Conservation (phyloP, 2,113 vertebrate genomes). For the Brienomyrus brachyistius region DNA sequence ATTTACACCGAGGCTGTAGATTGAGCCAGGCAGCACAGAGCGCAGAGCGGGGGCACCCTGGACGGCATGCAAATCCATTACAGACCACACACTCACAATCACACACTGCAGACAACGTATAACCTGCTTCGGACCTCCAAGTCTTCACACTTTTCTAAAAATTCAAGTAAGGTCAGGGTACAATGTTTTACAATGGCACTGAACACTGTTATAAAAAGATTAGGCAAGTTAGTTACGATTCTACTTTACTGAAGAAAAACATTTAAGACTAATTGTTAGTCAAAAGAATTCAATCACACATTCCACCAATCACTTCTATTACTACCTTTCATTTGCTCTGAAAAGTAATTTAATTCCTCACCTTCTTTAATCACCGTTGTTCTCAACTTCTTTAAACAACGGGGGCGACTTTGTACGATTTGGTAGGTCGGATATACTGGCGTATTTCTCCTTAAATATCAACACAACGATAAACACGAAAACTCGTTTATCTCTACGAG, state of each 20-base stretch:
- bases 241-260: not conserved
- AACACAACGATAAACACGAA: not conserved
- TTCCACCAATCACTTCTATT: not conserved
- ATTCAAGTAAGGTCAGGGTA: not conserved
- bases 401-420: not conserved
- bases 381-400: not conserved
- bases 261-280: not conserved
- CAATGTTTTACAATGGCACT: not conserved
- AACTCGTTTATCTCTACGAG: not conserved
- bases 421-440: not conserved
- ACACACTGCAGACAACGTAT: not conserved
- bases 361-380: not conserved
- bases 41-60: not conserved
- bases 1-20: not conserved
- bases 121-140: not conserved
- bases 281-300: not conserved
- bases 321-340: not conserved
- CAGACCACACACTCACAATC: not conserved
- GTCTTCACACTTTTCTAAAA: not conserved
- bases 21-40: not conserved
- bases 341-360: not conserved
- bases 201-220: not conserved
- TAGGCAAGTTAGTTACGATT: not conserved
- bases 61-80: not conserved
- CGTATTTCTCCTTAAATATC: not conserved